Evolutionary conservation across 2,888 invertebrate genomes (phyloP).

Genomic region (Byasa hedistus): DNA sequence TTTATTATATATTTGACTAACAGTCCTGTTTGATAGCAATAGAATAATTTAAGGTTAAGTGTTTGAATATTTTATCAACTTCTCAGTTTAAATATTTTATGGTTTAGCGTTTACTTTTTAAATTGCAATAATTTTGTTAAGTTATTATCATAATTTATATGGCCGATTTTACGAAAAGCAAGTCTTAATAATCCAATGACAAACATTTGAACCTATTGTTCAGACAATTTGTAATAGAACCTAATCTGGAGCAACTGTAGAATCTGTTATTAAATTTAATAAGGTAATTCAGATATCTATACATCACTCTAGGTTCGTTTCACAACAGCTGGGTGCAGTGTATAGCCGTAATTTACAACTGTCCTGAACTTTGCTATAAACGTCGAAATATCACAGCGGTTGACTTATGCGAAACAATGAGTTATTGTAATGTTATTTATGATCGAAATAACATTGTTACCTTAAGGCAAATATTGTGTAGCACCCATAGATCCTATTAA

Average conservation of each 20-base stretch:
- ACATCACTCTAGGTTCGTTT: constrained; percentile 39
- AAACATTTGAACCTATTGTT: not conserved
- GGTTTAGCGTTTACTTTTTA: no score
- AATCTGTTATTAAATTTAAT: constrained; percentile 7
- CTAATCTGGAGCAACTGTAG: not conserved
- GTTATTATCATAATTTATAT: no score
- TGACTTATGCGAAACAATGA: constrained; percentile 54
- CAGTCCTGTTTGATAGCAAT: no score
- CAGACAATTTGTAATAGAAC: not conserved
- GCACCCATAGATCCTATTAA: not conserved
- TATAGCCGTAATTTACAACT: constrained; percentile 48
- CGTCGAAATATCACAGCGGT: constrained; percentile 53
- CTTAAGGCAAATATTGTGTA: constrained; percentile 22
- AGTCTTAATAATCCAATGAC: not conserved
- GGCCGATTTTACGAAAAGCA: no score
- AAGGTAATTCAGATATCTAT: constrained; percentile 11
- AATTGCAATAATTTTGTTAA: no score
- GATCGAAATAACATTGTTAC: constrained; percentile 26
- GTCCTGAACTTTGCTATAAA: constrained; percentile 57
- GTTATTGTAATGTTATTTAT: constrained; percentile 50
- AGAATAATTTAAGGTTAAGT: no score
- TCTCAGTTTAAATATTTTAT: no score
- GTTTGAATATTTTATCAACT: no score
- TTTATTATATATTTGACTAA: no score
- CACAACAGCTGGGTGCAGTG: constrained; percentile 49